These are phyloP conservation scores for Tachina grossa DNA, from an alignment of 2,888 invertebrate genomes.

Conservation along the genomic window DNA sequence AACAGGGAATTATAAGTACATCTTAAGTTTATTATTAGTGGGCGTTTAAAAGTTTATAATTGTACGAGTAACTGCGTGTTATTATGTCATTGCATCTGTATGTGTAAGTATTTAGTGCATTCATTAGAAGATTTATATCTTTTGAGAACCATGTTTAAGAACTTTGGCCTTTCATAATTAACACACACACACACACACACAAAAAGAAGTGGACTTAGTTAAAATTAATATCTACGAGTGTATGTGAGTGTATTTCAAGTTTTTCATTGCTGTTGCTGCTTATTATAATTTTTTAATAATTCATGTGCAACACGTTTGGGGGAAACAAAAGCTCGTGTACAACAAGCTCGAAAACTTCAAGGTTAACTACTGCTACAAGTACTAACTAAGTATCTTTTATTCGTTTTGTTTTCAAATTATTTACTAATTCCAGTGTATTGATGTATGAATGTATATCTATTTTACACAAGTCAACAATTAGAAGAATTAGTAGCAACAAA, in stretches of 20 bases:
- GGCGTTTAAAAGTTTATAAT: slow-evolving; percentile 51
- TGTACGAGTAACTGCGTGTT: background rate
- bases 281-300: slow-evolving; percentile 39
- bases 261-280: slow-evolving; percentile 23
- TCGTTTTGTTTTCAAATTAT: slow-evolving; percentile 14
- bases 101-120: slow-evolving; percentile 9
- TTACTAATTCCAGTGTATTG: background rate
- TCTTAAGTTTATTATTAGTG: slow-evolving; percentile 41
- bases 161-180: slow-evolving; percentile 62
- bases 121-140: slow-evolving; percentile 61
- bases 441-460: slow-evolving; percentile 3
- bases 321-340: slow-evolving; percentile 57
- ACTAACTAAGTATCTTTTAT: slow-evolving; percentile 19
- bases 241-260: slow-evolving; percentile 38
- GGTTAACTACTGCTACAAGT: slow-evolving; percentile 59
- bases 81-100: slow-evolving; percentile 1
- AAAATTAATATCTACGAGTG: background rate
- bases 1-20: background rate
- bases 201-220: slow-evolving; percentile 42
- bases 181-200: background rate
- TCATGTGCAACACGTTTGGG: slow-evolving; percentile 59
- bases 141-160: slow-evolving; percentile 41
- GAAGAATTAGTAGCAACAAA: slow-evolving; percentile 19
- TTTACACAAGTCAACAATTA: slow-evolving; percentile 55
- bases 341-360: slow-evolving; percentile 65